These are phyloP conservation scores for Brachypteracias leptosomus DNA, from an alignment of 2,113 vertebrate species.

Conservation along the genomic window DNA sequence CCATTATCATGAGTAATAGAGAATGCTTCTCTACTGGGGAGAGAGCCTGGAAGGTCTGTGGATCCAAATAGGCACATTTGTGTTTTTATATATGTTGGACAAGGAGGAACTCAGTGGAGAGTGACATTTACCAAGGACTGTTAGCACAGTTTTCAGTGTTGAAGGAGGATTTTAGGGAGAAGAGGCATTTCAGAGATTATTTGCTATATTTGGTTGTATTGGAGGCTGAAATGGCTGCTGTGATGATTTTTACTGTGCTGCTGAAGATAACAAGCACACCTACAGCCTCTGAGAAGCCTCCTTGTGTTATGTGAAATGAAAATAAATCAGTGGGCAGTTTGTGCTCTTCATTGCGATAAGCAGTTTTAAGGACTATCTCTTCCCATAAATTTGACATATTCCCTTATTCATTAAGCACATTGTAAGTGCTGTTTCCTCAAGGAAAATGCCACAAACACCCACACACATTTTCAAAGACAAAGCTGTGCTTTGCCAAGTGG, in stretches of 20 bases:
- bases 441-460: background rate
- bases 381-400: background rate
- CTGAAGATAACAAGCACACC: background rate
- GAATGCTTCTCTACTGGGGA: background rate
- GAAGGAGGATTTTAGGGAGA: background rate
- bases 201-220: background rate
- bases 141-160: background rate
- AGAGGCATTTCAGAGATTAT: background rate
- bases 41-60: background rate
- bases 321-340: background rate
- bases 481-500: background rate
- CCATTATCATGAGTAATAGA: background rate
- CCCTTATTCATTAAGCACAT: background rate
- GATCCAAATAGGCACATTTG: background rate
- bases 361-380: background rate
- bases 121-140: background rate
- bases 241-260: background rate
- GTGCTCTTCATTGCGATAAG: background rate
- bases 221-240: background rate
- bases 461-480: background rate
- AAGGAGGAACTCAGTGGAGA: background rate
- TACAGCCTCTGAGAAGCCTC: background rate
- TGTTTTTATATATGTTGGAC: background rate
- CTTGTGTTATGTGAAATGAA: background rate
- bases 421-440: slow-evolving; percentile 10